Evolutionary conservation across 1,140 invertebrate genomes (phyloP), one percentile per base, ranked within the genome.

Genomic region (Pachypeltis micranthus): DNA sequence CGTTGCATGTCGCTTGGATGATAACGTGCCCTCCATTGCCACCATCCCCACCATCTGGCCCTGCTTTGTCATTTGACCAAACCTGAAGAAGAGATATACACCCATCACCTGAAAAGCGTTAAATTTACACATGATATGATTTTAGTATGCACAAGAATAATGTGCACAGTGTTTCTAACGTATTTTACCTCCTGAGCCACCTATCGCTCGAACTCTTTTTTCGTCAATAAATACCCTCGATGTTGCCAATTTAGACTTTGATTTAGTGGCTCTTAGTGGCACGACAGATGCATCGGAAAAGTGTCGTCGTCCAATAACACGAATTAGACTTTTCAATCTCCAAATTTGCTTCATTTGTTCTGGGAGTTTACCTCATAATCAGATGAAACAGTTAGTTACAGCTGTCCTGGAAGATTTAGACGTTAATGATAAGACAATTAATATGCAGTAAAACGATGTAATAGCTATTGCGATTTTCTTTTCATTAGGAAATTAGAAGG

Each of bases 11-110:
- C 19, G 87, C 83, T 82, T 88, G 75, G 69, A 97, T 91, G 56
- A 99, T 83, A 1, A 99, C 87, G 78, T 98, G 96, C 0, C 91
- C 96, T n/a, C 96, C 96, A 72, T 94, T 83, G 0, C 96, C 96
- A 12, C 96, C 96, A 77, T 98, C 91, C 0, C 95, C 96, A 2
- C 96, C 96, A 77, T 95, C 91, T 0, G 96, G 95, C 4, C 96
- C 96, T 0, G 89, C 95, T 63, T 79, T 80, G 66, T 93, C 91
- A 70, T 94, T 93, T 19, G 76, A 76, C 77, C 81, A 92, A 10
- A 88, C 70, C 60, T 79, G 83, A 1, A 91, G 70, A 73, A 99
- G 96, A 0, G 89, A 90, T 63, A 96, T 85, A 65, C 81, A 83
- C 0, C 96, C 96, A 79, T 98, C 82, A 1, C 96, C 47, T 51